Evolutionary conservation across 2,797 vertebrate genomes (phyloP), one percentile per base, ranked within the genome.

Genomic region (Artibeus lituratus): DNA sequence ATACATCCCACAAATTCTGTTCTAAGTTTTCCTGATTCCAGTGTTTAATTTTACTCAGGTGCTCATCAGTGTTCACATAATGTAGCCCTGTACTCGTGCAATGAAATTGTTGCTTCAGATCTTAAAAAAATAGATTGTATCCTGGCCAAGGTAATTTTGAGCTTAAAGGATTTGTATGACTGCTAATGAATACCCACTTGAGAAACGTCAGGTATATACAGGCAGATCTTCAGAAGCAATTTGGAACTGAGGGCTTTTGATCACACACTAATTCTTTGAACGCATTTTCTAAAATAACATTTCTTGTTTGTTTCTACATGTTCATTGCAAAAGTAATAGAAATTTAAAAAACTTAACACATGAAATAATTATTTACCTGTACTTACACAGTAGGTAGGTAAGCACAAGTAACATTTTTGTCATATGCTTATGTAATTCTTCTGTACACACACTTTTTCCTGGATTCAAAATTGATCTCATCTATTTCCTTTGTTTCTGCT

Each of bases 401-500:
- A 73, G 32, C 3, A 72, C 4, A 4, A 49, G 14, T 78, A 67
- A 82, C 1, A 22, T 32, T 62, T 89, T 77, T 77, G 69, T 11
- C 37, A 3, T 49, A 76, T 65, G 86, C 16, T 69, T 92, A 81
- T 22, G 26, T 84, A 65, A 72, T 76, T 88, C 51, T 80, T 85
- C 70, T 35, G 70, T 12, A 55, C 9, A 37, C 16, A 90, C 0
- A 86, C 11, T 4, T 72, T 53, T 57, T 83, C 59, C 55, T 57
- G 5, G 16, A 62, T 62, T n/a, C 2, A 76, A 90, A 87, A 84
- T 78, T 93, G 2, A 5, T 84, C 32, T 72, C 24, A 62, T 65
- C 7, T 92, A 67, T 37, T 83, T 92, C 8, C 81, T 92, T 95
- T 78, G n/a, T 78, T 92, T 89, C 32, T 94, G 67, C n/a, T 78